Percentiles rank a stretch among this genome's conserved stretches.
These are phyloP conservation scores for Ranitomeya variabilis DNA, from an alignment of 2,113 vertebrate species.

Conservation along the genomic window DNA sequence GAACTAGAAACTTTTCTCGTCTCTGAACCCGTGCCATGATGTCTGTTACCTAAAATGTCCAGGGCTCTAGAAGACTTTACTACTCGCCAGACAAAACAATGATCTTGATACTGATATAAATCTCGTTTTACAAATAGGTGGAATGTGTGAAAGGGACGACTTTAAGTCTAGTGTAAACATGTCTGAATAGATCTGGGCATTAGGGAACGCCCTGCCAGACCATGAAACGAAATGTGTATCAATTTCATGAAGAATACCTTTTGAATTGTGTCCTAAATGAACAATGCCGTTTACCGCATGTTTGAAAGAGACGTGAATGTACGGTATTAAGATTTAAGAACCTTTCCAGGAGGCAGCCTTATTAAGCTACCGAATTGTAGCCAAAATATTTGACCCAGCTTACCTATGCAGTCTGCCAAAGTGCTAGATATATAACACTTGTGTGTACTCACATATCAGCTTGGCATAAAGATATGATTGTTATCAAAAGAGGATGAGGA, in stretches of 20 bases:
- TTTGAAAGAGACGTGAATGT: slow-evolving; percentile 22
- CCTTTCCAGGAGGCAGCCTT: slow-evolving; percentile 46
- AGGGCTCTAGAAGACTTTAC: slow-evolving; percentile 9
- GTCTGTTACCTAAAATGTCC: slow-evolving; percentile 24
- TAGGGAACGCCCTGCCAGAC: slow-evolving; percentile 13
- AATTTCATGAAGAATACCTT: slow-evolving; percentile 47
- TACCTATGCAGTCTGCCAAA: slow-evolving; percentile 54
- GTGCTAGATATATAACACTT: slow-evolving; percentile 46
- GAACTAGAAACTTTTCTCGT: background rate
- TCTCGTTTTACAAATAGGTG: slow-evolving; percentile 28
- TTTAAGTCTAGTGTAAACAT: slow-evolving; percentile 49
- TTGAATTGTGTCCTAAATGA: slow-evolving; percentile 45
- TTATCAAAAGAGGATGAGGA: slow-evolving; percentile 47
- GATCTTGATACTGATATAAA: slow-evolving; percentile 47
- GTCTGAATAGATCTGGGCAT: slow-evolving; percentile 34
- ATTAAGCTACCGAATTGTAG: slow-evolving; percentile 36
- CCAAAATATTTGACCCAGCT: slow-evolving; percentile 50
- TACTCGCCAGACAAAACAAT: slow-evolving; percentile 42
- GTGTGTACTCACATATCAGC: slow-evolving; percentile 46
- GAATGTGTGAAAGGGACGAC: slow-evolving; percentile 33
- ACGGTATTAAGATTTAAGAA: slow-evolving; percentile 37
- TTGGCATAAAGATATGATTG: slow-evolving; percentile 49
- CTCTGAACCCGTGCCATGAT: slow-evolving; percentile 20
- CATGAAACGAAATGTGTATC: slow-evolving; percentile 44
- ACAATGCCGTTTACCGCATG: slow-evolving; percentile 47